These are phyloP conservation scores for Drosophila nigritarsus DNA, from an alignment of 2,888 invertebrate genomes.

Conservation along the genomic window DNA sequence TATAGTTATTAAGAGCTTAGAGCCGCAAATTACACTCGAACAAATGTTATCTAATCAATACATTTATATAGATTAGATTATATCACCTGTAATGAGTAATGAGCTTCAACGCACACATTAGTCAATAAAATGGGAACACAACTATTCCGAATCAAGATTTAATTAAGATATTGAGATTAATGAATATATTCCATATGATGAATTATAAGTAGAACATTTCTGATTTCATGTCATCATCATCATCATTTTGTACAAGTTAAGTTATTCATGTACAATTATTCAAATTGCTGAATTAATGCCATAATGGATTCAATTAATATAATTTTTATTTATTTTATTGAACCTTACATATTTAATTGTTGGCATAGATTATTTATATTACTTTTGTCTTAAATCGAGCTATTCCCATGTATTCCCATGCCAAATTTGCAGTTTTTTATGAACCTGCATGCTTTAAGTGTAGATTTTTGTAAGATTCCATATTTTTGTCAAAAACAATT, in stretches of 20 bases:
- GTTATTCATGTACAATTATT: not conserved
- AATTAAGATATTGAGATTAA: not conserved
- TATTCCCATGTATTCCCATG: no score
- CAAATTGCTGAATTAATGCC: not conserved
- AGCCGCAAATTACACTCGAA: not conserved
- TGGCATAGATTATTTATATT: not conserved
- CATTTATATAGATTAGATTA: conserved; percentile 1
- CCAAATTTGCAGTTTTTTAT: not conserved
- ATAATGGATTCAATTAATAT: not conserved
- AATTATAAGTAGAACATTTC: not conserved
- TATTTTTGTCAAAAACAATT: not conserved
- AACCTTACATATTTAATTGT: not conserved
- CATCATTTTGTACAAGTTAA: not conserved
- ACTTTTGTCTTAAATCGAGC: not conserved
- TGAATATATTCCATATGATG: not conserved
- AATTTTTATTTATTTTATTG: not conserved
- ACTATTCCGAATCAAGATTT: not conserved
- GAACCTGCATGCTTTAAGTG: accelerated
- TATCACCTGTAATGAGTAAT: no score
- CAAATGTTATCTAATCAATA: not conserved
- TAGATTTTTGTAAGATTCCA: not conserved
- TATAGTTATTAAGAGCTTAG: not conserved
- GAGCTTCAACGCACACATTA: not conserved
- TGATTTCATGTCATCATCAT: not conserved
- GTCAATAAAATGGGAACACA: not conserved